Evolutionary conservation across 2,113 vertebrate species (phyloP).

Genomic region (Echinops telfairi): DNA sequence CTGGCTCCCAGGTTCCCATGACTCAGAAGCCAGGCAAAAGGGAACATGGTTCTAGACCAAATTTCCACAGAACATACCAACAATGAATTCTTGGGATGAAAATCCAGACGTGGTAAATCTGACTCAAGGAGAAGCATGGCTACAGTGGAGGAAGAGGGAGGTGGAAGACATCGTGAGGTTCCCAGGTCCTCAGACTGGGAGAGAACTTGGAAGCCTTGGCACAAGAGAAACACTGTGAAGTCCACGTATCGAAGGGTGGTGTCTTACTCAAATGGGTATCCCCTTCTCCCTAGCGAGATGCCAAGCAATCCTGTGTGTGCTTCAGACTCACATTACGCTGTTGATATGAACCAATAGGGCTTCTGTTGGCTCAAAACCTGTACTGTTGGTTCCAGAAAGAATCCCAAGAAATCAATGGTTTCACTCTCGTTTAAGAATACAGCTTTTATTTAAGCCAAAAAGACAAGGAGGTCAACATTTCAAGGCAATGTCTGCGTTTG

Average conservation of each 20-base stretch:
- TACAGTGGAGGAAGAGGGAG: accelerated
- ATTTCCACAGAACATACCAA: constrained; percentile 14
- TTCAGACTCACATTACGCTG: background rate
- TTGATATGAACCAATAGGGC: too few relatives aligned
- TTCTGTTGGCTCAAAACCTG: background rate
- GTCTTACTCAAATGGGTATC: background rate
- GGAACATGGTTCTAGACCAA: constrained; percentile 52
- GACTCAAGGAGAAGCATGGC: constrained; percentile 2
- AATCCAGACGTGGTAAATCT: constrained; percentile 34
- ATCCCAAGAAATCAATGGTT: background rate
- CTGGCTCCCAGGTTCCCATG: background rate
- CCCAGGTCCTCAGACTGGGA: background rate
- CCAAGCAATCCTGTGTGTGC: background rate
- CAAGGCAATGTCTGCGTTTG: background rate
- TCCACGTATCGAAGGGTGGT: background rate
- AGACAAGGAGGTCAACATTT: background rate
- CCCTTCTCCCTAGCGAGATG: background rate
- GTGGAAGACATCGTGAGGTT: background rate
- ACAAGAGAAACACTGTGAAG: background rate
- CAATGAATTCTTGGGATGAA: constrained; percentile 24
- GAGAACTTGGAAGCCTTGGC: background rate
- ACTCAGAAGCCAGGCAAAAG: background rate
- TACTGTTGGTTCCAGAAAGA: background rate
- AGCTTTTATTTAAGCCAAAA: background rate
- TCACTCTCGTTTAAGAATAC: background rate